Base-by-base conservation (phyloP, 2,888 invertebrate species). In the Alitta virens region DNA sequence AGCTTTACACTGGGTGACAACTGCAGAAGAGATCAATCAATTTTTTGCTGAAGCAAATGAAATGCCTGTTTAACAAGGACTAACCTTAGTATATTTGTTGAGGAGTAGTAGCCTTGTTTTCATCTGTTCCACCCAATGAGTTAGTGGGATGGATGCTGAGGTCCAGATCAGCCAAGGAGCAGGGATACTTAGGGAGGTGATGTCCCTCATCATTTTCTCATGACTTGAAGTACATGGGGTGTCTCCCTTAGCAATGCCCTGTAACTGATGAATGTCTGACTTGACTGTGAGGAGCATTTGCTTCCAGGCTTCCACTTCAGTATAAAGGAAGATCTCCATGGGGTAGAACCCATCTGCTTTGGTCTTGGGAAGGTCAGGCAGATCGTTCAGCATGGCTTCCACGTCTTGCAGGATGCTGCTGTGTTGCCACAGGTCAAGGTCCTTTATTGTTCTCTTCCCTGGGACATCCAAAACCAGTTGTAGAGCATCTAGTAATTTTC, bases 261-360 rank as follows among this genome's bases (percentile, higher is more conserved):
- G 23, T 9, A 62, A 43, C 25, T 56, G 40, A 21, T 9, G 23
- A 24, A 52, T 52, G 23, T 57, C 62, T 42, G 56, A 18, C 26
- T 42, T 38, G 52, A 62, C 33, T 21, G 33, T 51, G 38, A 25
- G 16, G 21, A 43, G 25, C 24, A 57, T 27, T 52, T 56, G 14
- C n/a, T 23, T 18, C 12, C 51, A 76, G 9, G 71, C 71, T 52
- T 68, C 68, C 16, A 72, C 70, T 66, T 78, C 77, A 23, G 70
- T 72, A 56, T 75, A 73, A 25, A 76, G 63, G 72, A 77, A 77
- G 0, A 70, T 59, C 26, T 78, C 77, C 42, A 76, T 63, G 1
- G 77, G 77, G 66, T 76, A 71, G 52, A 76, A 74, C 62, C 76
- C 74, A 56, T 75, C 72, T 43, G 66, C 63, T 43, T 69, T 70